Evolutionary conservation across 2,797 vertebrate species (phyloP), one percentile per base, ranked within the genome.

Genomic region (Tauraco hartlaubi): DNA sequence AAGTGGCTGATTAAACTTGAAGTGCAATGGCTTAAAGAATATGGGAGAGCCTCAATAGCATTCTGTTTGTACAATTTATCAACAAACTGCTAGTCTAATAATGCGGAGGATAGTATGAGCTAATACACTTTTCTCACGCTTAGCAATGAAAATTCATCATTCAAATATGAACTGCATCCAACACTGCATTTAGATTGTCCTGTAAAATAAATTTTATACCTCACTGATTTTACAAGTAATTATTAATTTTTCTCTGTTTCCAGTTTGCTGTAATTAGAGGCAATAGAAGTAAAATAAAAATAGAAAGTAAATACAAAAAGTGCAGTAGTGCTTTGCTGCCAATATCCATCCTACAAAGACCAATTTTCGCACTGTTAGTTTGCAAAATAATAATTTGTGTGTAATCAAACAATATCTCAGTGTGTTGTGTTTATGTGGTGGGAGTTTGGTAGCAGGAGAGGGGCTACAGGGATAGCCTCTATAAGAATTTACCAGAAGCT

Each of bases 161-260:
- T 94, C 21, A 94, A 51, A 71, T 29, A 41, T 37, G 91, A 91
- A 69, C 33, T 90, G 21, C 69, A 48, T 44, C 15, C 58, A 88
- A 69, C 8, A 31, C 21, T 49, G 23, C 69, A 61, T 92, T 95
- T 80, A 64, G 35, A 64, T 58, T 66, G 26, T 67, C 35, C 59
- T 88, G 94, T 96, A 93, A 87, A 96, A 91, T 69, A 26, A 20
- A 66, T 69, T 90, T 92, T 68, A 73, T 96, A 54, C 19, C 68
- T 15, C n/a, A 94, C 39, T 92, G 10, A 91, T 55, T 95, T 96
- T 95, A 39, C 31, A 90, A 29, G 26, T 28, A 74, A 79, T 85
- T 75, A 35, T 79, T 83, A 52, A n/a, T 92, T 85, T 93, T 82
- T 33, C 13, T 64, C 13, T 73, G 28, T 75, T 88, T 73, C 13